A percentile compares a stretch with the other conserved stretches of the same genome.
phyloP scores from a whole-genome alignment of 1,140 invertebrate species.

The Stenopsyche tienmushanensis region DNA sequence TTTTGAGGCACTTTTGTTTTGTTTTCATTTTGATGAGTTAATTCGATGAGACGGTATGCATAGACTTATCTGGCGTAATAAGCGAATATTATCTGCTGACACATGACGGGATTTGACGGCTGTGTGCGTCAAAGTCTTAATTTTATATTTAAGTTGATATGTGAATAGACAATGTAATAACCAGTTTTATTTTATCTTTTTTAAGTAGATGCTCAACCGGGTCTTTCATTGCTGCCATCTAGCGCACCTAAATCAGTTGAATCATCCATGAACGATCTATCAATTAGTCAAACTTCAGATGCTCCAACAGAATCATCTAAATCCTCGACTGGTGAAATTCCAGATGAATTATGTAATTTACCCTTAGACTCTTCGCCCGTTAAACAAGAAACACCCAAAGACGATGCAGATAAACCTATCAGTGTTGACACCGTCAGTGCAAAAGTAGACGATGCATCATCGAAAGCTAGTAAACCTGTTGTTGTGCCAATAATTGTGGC shows the following conservation, averaged over 20 bases:
- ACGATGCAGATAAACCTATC: not conserved
- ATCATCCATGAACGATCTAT: conserved; percentile 19
- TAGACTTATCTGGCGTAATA: too few species aligned
- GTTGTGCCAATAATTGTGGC: too few species aligned
- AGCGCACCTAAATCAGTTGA: conserved; percentile 12
- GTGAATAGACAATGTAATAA: too few species aligned
- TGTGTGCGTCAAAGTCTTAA: too few species aligned
- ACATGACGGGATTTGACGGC: too few species aligned
- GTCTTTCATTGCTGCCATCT: not conserved
- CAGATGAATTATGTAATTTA: conserved; percentile 15
- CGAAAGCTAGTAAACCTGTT: not conserved
- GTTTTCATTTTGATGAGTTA: too few species aligned
- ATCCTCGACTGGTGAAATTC: conserved; percentile 14
- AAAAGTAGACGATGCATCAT: not conserved
- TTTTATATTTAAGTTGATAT: not conserved
- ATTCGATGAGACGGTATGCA: too few species aligned
- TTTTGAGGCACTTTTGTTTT: too few species aligned
- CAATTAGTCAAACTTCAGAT: conserved; percentile 24
- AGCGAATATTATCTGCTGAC: too few species aligned
- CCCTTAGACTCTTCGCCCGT: conserved; percentile 6
- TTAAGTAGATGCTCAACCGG: conserved; percentile 5
- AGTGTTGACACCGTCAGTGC: not conserved
- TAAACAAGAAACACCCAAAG: conserved; percentile 1
- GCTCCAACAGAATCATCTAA: conserved; percentile 17
- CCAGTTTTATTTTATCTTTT: conserved; percentile 1